phyloP scores from a whole-genome alignment of 2,888 invertebrate genomes.

The Ornithoptera alexandrae region DNA sequence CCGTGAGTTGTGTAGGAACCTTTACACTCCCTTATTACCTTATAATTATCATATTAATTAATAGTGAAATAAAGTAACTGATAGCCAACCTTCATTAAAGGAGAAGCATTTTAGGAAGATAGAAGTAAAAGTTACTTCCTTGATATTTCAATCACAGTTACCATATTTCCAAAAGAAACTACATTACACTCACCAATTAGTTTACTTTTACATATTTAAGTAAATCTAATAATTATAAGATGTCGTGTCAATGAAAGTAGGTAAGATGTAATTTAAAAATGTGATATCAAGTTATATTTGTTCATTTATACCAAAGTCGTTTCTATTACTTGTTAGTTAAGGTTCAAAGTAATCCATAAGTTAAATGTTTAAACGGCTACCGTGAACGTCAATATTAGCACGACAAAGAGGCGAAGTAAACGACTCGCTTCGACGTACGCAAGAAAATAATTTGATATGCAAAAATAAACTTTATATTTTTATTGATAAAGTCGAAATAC shows the following conservation, averaged over 20 bases:
- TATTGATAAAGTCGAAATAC: background rate
- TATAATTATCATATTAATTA: no score
- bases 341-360: constrained; percentile 4
- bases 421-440: constrained; percentile 41
- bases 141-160: no score
- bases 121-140: no score
- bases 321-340: background rate
- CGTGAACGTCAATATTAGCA: constrained; percentile 47
- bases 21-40: no score
- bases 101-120: no score
- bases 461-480: constrained; percentile 30
- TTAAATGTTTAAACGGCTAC: constrained; percentile 32
- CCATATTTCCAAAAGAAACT: no score
- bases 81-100: no score
- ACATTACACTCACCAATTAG: no score
- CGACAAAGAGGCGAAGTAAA: constrained; percentile 45
- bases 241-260: background rate
- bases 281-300: background rate
- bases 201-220: no score
- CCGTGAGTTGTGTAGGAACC: no score
- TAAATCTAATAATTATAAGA: background rate
- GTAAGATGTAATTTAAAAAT: constrained; percentile 5
- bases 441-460: constrained; percentile 29
- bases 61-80: no score
- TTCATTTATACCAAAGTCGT: background rate